Evolutionary conservation across 2,113 vertebrate genomes (phyloP).

Genomic region (Entosphenus tridentatus): DNA sequence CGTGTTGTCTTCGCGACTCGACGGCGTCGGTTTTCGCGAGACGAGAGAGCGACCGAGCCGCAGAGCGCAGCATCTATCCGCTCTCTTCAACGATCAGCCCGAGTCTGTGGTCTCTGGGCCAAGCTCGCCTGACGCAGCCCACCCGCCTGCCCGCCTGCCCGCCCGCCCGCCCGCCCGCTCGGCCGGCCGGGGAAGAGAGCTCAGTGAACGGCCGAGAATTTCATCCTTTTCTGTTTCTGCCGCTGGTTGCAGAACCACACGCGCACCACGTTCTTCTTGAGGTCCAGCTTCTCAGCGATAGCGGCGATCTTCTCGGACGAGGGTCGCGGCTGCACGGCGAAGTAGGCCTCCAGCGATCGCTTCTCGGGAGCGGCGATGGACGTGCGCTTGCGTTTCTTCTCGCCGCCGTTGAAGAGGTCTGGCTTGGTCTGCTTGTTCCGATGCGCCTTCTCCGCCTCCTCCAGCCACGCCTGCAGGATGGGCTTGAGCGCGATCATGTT

Average conservation of each 20-base stretch:
- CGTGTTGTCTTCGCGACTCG: no score
- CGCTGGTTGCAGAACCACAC: slow-evolving; percentile 86
- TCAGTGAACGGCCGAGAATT: slow-evolving; percentile 78
- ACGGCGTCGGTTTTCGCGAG: no score
- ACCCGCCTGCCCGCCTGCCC: no score
- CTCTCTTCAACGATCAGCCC: no score
- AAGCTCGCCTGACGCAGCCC: no score
- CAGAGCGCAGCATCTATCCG: no score
- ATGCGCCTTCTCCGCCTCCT: slow-evolving; percentile 66
- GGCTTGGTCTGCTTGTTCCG: slow-evolving; percentile 70
- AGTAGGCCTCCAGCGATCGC: slow-evolving; percentile 63
- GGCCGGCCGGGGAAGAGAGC: slow-evolving; percentile 6
- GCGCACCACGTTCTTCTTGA: slow-evolving; percentile 77
- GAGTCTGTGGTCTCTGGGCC: no score
- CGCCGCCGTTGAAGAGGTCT: slow-evolving; percentile 50
- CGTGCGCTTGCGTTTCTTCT: slow-evolving; percentile 68
- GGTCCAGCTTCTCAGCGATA: slow-evolving; percentile 69
- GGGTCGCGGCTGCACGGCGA: slow-evolving; percentile 58
- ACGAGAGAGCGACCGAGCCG: no score
- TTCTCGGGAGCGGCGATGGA: slow-evolving; percentile 69
- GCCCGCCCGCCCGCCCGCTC: background rate
- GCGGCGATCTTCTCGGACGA: slow-evolving; percentile 76
- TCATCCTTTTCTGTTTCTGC: slow-evolving; percentile 85
- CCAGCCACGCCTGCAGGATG: slow-evolving; percentile 70
- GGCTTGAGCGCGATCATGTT: slow-evolving; percentile 86